Evolutionary conservation across 2,888 invertebrate species (phyloP), one percentile per base, ranked within the genome.

Genomic region (Oscheius onirici): DNA sequence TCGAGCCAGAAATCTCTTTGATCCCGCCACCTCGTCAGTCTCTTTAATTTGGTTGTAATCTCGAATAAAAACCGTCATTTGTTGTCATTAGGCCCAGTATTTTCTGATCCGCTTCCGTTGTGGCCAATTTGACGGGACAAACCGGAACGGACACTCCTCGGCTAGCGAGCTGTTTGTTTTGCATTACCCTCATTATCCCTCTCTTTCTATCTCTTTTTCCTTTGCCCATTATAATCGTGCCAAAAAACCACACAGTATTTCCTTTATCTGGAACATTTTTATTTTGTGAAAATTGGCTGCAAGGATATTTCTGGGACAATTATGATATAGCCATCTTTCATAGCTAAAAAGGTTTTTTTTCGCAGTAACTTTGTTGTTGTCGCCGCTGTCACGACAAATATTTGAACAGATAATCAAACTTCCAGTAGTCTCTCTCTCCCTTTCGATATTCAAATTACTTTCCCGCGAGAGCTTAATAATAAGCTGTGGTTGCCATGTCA

Each of bases 381-480:
- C 58, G 22, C 13, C 13, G 26, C 46, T 22, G 34, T 49, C 13
- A 11, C 2, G 28, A 46, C 63, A 46, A 63, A 63, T 63, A 63
- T 63, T 63, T 63, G 63, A 15, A 63, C 63, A 63, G 63, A 49
- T 63, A 63, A 63, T 63, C 63, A 63, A 44, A 63, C 63, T 40
- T 41, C 17, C 58, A 26, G 26, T 28, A 55, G 17, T 55, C 26
- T 22, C 55, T 24, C 11, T 24, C 55, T 55, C 26, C 17, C 28
- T 26, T 55, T n/a, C 58, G n/a, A 58, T 58, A 58, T 58, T 40
- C 6, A 58, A 40, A 58, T 58, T 41, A 58, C 46, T 46, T 46
- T 46, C 46, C n/a, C 46, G 8, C 34, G 34, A n/a, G n/a, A 34
- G 34, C 34, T 34, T 34, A 34, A 34, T 34, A 46, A 46, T 46